A percentile compares a stretch with the other conserved stretches of the same genome.
phyloP scores from a whole-genome alignment of 2,797 vertebrate species.

The Philypnodon macrostomus region DNA sequence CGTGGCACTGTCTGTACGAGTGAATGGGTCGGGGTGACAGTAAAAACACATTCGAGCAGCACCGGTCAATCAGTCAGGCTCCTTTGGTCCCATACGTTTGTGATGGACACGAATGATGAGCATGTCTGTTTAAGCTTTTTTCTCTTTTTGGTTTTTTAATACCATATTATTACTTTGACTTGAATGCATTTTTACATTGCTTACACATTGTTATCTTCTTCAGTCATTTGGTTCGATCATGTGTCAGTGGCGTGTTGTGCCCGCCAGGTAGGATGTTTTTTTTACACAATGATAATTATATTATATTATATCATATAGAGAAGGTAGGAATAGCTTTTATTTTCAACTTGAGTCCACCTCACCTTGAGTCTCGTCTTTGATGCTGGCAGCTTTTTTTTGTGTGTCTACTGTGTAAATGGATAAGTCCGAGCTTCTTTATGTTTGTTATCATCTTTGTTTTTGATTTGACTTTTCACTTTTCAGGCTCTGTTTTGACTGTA shows the following conservation, averaged over 20 bases:
- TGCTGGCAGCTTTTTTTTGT: slow-evolving; percentile 55
- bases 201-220: slow-evolving; percentile 92
- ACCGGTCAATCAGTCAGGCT: slow-evolving; percentile 48
- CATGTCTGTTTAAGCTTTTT: slow-evolving; percentile 91
- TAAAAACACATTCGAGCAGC: slow-evolving; percentile 49
- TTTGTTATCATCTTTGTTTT: slow-evolving; percentile 71
- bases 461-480: slow-evolving; percentile 71
- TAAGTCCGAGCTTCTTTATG: slow-evolving; percentile 70
- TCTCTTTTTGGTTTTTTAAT: slow-evolving; percentile 87
- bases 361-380: slow-evolving; percentile 69
- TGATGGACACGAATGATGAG: slow-evolving; percentile 86
- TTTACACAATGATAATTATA: slow-evolving; percentile 70
- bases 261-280: slow-evolving; percentile 72
- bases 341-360: slow-evolving; percentile 59
- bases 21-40: slow-evolving; percentile 62
- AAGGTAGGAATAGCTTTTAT: slow-evolving; percentile 64
- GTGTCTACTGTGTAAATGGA: slow-evolving; percentile 76
- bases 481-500: slow-evolving; percentile 69
- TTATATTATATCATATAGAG: slow-evolving; percentile 64
- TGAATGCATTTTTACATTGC: slow-evolving; percentile 99
- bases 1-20: slow-evolving; percentile 67
- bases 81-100: too few species aligned
- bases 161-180: slow-evolving; percentile 94
- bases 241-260: slow-evolving; percentile 92
- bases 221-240: slow-evolving; percentile 90